Percentiles rank a stretch among this genome's conserved stretches.
These are phyloP conservation scores for Anarrhichthys ocellatus DNA, from an alignment of 2,113 vertebrate genomes.

Conservation along the genomic window DNA sequence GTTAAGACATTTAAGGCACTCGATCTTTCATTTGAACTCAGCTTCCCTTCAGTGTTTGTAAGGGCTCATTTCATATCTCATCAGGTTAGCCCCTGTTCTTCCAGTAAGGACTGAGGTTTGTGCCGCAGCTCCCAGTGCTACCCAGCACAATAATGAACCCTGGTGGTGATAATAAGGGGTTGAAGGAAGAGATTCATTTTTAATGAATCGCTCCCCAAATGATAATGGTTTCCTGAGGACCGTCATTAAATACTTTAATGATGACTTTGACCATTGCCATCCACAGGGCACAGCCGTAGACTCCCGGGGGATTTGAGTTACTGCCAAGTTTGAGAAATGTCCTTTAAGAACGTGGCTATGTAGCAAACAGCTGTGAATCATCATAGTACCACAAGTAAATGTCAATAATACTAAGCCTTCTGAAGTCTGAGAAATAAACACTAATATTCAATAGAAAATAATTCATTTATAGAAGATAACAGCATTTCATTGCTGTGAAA, in stretches of 20 bases:
- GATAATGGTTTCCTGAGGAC: slow-evolving; percentile 66
- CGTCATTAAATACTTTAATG: slow-evolving; percentile 69
- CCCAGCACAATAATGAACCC: slow-evolving; percentile 57
- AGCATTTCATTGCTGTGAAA: too few species aligned
- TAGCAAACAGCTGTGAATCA: slow-evolving; percentile 2
- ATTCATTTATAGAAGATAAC: too few species aligned
- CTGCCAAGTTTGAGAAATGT: not conserved
- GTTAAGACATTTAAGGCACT: not conserved
- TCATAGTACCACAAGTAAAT: not conserved
- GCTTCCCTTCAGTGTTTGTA: slow-evolving; percentile 6
- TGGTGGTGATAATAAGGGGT: slow-evolving; percentile 51
- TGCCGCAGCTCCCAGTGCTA: slow-evolving; percentile 30
- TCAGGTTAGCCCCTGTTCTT: slow-evolving; percentile 28
- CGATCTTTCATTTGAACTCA: slow-evolving; percentile 14
- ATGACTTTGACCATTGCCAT: slow-evolving; percentile 55
- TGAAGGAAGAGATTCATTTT: slow-evolving; percentile 67
- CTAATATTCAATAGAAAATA: not conserved
- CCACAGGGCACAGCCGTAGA: slow-evolving; percentile 11
- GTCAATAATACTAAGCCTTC: not conserved
- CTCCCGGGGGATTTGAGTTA: slow-evolving; percentile 27
- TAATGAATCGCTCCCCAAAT: slow-evolving; percentile 69
- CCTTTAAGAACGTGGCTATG: slow-evolving; percentile 5
- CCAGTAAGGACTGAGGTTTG: slow-evolving; percentile 34
- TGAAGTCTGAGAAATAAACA: not conserved
- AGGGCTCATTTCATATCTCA: slow-evolving; percentile 40